Evolutionary conservation across 2,888 invertebrate genomes (phyloP).

Genomic region (Aphelenchoides bicaudatus): DNA sequence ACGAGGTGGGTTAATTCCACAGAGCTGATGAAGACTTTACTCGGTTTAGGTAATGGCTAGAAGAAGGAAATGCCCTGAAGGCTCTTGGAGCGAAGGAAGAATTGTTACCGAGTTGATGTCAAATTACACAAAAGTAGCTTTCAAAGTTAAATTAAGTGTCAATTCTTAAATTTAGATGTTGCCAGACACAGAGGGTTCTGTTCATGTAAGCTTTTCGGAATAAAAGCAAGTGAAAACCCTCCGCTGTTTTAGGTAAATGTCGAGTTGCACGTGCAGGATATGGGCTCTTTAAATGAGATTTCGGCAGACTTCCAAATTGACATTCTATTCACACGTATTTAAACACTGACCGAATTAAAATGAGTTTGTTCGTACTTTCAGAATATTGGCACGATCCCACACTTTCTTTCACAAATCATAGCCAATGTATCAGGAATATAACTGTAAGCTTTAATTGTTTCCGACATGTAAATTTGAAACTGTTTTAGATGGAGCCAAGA

Average conservation of each 20-base stretch:
- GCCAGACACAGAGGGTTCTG: conserved; percentile 57
- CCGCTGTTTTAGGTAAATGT: too few relatives aligned
- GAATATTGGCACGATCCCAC: conserved; percentile 57
- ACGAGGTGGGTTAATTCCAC: neutral
- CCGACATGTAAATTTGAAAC: too few relatives aligned
- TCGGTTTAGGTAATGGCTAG: conserved; percentile 27
- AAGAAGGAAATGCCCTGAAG: conserved; percentile 53
- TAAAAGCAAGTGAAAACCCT: too few relatives aligned
- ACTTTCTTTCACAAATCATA: conserved; percentile 38
- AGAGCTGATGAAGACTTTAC: neutral
- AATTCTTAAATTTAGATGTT: too few relatives aligned
- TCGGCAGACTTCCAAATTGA: conserved; percentile 60
- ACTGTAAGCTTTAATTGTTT: too few relatives aligned
- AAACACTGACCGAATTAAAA: neutral
- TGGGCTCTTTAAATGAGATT: conserved; percentile 59
- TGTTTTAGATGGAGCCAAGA: conserved; percentile 56
- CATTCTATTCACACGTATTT: conserved; percentile 54
- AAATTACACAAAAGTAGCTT: conserved; percentile 60
- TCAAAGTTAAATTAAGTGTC: too few relatives aligned
- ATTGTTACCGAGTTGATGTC: conserved; percentile 50
- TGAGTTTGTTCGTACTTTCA: neutral
- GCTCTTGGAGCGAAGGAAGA: conserved; percentile 51
- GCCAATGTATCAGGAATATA: conserved; percentile 52
- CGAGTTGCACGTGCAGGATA: conserved; percentile 57
- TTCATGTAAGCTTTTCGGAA: too few relatives aligned